Percentiles rank a stretch among this genome's conserved stretches.
Evolutionary conservation across 2,113 vertebrate species (phyloP).

Genomic region (Apteryx mantelli): DNA sequence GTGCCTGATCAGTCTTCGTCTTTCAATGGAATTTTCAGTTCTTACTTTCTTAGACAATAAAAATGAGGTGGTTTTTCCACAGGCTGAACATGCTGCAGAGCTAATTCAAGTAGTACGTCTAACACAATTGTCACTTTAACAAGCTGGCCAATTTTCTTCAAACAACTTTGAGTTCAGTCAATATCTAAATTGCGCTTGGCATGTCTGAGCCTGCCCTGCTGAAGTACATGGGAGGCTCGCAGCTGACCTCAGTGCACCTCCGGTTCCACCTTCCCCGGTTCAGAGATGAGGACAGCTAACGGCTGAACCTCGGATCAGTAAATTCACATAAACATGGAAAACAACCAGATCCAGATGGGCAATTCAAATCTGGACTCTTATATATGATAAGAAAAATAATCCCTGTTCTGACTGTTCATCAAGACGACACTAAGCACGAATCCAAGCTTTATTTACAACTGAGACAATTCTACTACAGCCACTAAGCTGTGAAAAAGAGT

Average conservation of each 20-base stretch:
- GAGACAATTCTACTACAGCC: background rate
- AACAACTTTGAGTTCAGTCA: background rate
- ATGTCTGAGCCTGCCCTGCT: accelerated
- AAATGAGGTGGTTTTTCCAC: background rate
- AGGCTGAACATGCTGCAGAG: background rate
- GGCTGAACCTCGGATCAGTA: background rate
- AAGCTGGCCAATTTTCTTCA: background rate
- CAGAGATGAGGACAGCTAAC: background rate
- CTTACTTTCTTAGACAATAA: background rate
- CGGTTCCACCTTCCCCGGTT: background rate
- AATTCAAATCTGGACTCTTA: background rate
- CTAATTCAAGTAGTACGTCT: background rate
- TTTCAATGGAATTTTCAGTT: background rate
- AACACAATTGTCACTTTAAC: background rate
- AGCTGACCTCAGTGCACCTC: background rate
- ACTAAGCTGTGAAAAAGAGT: background rate
- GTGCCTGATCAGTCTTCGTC: background rate
- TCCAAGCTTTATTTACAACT: background rate
- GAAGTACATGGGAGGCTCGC: background rate
- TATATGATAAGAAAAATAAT: background rate
- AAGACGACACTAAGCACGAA: background rate
- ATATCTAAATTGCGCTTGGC: accelerated
- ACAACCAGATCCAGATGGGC: background rate
- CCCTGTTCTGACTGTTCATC: background rate
- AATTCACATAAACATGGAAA: background rate